Conservation (phyloP, 1,140 invertebrate species). For the Dendroctonus ponderosae region DNA sequence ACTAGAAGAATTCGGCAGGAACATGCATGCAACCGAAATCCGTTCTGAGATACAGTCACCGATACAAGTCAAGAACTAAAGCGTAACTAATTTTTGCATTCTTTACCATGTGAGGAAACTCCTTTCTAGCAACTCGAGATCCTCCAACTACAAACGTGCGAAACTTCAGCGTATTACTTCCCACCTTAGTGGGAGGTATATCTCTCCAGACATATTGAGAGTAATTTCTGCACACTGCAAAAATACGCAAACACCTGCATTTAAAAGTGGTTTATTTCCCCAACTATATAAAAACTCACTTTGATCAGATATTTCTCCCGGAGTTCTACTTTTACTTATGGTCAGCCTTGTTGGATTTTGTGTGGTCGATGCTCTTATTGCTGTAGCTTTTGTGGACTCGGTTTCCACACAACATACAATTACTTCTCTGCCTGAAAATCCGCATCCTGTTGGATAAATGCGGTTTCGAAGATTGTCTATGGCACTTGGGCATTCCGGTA, state of each 20-base stretch:
- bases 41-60: neutral
- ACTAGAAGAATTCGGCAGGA: too few relatives aligned
- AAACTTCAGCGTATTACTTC: too few relatives aligned
- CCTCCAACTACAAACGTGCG: too few relatives aligned
- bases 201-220: constrained; percentile 34
- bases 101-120: constrained; percentile 46
- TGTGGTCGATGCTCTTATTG: neutral
- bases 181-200: constrained; percentile 27
- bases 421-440: constrained; percentile 35
- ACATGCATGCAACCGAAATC: neutral
- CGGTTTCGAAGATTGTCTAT: constrained; percentile 28
- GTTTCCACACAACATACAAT: constrained; percentile 41
- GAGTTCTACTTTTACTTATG: constrained; percentile 1
- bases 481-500: constrained; percentile 35
- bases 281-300: constrained; percentile 24
- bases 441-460: constrained; percentile 38
- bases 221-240: constrained; percentile 32
- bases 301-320: constrained; percentile 23
- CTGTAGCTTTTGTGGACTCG: constrained; percentile 1
- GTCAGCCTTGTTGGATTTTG: too few relatives aligned
- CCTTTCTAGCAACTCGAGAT: constrained; percentile 28
- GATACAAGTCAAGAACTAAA: neutral
- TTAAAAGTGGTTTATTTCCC: neutral
- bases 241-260: neutral
- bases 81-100: neutral